Percentiles rank a stretch among this genome's conserved stretches.
Conservation (phyloP, 2,888 invertebrate species). For the Gnatocerus cornutus region DNA sequence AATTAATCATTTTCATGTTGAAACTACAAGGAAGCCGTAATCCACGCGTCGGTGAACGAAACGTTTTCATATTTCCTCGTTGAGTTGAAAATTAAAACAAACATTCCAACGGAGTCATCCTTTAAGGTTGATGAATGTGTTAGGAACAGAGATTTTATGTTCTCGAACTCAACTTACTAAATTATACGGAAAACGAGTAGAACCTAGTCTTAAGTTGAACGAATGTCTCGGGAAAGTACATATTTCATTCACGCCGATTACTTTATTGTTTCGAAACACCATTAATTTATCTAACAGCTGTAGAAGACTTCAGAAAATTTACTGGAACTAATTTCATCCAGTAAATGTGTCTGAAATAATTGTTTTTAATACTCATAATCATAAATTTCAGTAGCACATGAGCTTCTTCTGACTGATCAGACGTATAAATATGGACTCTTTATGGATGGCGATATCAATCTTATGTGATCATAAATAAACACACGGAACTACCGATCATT, state of each 20-base stretch:
- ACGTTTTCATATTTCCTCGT: conserved; percentile 38
- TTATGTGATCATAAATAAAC: conserved; percentile 29
- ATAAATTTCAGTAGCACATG: conserved; percentile 49
- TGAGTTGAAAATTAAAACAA: conserved; percentile 45
- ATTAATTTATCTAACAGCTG: conserved; percentile 61
- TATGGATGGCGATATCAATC: conserved; percentile 40
- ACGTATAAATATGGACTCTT: conserved; percentile 35
- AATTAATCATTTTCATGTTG: too few relatives aligned
- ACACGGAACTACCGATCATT: conserved; percentile 21
- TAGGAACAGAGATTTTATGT: conserved; percentile 56
- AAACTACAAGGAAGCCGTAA: not conserved
- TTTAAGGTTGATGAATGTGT: conserved; percentile 56
- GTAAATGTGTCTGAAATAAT: conserved; percentile 53
- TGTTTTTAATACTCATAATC: conserved; percentile 51
- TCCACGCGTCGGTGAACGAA: conserved; percentile 23
- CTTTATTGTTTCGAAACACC: conserved; percentile 61
- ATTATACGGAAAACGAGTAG: conserved; percentile 60
- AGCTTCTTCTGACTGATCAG: conserved; percentile 36
- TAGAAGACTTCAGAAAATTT: conserved; percentile 55
- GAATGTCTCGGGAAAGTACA: conserved; percentile 54
- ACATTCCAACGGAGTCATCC: conserved; percentile 51
- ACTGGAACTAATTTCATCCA: conserved; percentile 54
- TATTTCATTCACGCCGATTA: conserved; percentile 61
- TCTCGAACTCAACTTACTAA: conserved; percentile 57
- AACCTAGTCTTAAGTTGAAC: conserved; percentile 52